Evolutionary conservation across 2,888 invertebrate species (phyloP).

Genomic region (Argyra leucocephala): DNA sequence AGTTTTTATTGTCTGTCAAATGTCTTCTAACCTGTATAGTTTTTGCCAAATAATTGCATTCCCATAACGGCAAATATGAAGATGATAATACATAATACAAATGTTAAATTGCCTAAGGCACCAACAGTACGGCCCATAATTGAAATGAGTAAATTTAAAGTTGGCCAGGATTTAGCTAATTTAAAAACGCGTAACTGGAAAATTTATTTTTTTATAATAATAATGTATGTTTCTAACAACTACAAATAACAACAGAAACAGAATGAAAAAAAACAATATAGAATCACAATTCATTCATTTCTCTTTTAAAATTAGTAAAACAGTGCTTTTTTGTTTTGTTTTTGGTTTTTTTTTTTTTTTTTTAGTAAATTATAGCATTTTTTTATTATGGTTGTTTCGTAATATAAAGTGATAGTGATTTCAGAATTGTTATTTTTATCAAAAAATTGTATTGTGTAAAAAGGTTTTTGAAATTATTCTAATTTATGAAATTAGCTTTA

Average conservation of each 20-base stretch:
- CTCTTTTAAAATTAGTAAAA: too few species aligned
- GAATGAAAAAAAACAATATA: not conserved
- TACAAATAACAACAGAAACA: not conserved
- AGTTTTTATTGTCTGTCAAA: not conserved
- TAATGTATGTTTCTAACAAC: too few species aligned
- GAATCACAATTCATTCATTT: not conserved
- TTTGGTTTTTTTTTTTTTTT: too few species aligned
- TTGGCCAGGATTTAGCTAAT: slow-evolving; percentile 98
- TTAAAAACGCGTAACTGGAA: slow-evolving; percentile 92
- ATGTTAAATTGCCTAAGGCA: slow-evolving; percentile 94
- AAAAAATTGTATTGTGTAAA: too few species aligned
- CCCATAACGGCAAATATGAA: slow-evolving; percentile 99
- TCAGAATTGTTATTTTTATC: too few species aligned
- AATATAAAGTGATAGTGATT: too few species aligned
- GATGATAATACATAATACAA: slow-evolving; percentile 96
- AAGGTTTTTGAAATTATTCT: too few species aligned
- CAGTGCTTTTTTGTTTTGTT: too few species aligned
- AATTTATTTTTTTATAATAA: slow-evolving; percentile 15
- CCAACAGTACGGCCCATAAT: slow-evolving; percentile 98
- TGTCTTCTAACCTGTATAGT: slow-evolving; percentile 64
- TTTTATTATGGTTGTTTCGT: too few species aligned
- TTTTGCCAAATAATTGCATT: slow-evolving; percentile 96
- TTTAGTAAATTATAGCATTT: too few species aligned
- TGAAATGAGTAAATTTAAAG: slow-evolving; percentile 92
- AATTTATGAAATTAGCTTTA: too few species aligned